Base-by-base conservation (phyloP, 1,140 invertebrate genomes). In the Diploscapter pachys region DNA sequence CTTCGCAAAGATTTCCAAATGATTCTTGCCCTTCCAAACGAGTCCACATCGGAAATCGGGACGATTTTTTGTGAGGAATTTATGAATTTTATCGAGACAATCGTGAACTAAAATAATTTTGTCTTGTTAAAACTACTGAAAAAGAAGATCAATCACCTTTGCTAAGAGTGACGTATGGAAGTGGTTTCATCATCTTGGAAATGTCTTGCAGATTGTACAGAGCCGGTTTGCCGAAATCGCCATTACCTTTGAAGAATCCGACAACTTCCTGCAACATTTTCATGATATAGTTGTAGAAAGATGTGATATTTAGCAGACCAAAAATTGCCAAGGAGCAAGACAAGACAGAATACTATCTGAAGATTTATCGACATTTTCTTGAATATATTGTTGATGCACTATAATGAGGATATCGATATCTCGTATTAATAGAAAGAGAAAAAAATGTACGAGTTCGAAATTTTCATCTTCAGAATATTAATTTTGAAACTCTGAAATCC, bases 181-280 rank as follows among this genome's bases (percentile, higher is more conserved):
- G 66, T 2, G 83, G 83, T 61, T 85, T 86, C 83, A 85, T 86
- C 59, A 82, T 56, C 72, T 81, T 83, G 11, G 72, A 80, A n/a
- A 84, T 73, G 63, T 85, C 83, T 55, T 73, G 78, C 9, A 85
- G 74, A 31, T 78, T 75, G 63, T 84, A 85, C 13, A 82, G 71
- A 5, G 81, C 63, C 48, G 79, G 84, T 59, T 85, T 85, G 56
- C 73, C 66, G 61, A 85, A 86, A 69, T 85, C 83, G 9, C 84
- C 83, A 61, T 84, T 85, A 55, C 83, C 84, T 77, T 85, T 85
- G 77, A 85, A 85, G 66, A 84, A 85, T 49, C 83, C 83, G 62
- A 85, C 81, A 57, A 86, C 72, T 59, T 84, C 82, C 72, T 83
- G 79, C 13, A 70, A 55, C 49, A 31, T 54, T 50, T 8, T 53